Conservation (phyloP, 2,888 invertebrate species). For the Drepana falcataria region DNA sequence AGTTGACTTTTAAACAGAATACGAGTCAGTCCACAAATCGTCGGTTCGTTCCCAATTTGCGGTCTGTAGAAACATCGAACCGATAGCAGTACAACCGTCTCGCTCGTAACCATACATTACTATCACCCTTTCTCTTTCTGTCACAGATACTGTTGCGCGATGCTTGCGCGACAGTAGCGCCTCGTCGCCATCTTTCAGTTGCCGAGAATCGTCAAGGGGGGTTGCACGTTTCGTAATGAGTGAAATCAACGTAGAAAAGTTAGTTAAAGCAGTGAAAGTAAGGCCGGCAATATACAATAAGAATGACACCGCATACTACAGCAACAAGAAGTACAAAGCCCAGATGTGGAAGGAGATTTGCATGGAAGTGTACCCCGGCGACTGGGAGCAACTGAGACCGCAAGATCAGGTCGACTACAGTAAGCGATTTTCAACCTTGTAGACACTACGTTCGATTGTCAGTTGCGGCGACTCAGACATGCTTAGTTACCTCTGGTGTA, state of each 20-base stretch:
- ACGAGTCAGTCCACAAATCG: conserved; percentile 4
- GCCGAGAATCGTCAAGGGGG: conserved; percentile 24
- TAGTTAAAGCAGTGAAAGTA: conserved; percentile 41
- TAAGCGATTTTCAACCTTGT: conserved; percentile 15
- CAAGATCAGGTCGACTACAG: conserved; percentile 40
- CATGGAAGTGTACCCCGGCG: conserved; percentile 30
- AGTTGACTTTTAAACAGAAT: neutral
- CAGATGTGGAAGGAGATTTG: conserved; percentile 45
- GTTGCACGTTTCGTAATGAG: conserved; percentile 35
- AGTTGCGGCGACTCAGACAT: neutral
- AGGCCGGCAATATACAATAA: conserved; percentile 43
- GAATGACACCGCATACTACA: conserved; percentile 34
- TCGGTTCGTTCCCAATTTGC: conserved; percentile 9
- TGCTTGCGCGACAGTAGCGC: conserved; percentile 32
- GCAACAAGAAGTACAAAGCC: conserved; percentile 36
- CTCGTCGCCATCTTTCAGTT: conserved; percentile 44
- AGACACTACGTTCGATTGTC: neutral
- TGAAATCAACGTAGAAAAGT: conserved; percentile 32
- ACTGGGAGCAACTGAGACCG: conserved; percentile 36
- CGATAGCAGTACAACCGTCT: conserved; percentile 3
- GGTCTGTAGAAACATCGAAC: neutral
- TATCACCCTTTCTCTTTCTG: neutral
- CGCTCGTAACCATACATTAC: conserved; percentile 8
- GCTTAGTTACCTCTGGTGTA: too few relatives aligned
- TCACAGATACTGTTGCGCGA: conserved; percentile 29